Base-by-base conservation (phyloP, 2,888 invertebrate genomes). In the Leptogaster cylindrica region DNA sequence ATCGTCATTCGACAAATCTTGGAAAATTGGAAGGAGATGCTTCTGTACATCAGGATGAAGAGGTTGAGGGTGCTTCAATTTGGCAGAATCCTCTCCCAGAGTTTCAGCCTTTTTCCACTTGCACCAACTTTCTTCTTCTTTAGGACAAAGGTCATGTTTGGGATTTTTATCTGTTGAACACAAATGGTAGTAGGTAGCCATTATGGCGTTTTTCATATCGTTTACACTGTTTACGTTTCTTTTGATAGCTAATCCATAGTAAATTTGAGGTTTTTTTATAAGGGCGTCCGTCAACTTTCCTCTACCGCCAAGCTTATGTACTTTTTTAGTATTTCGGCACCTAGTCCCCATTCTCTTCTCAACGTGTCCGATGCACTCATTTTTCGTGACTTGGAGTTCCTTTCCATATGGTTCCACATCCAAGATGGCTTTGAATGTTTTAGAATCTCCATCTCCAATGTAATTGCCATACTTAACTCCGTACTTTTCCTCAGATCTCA, bases 41-140 rank as follows among this genome's bases (percentile, higher is more conserved):
- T 20, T 39, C 20, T 33, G 36, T 36, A 23, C 33, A 20, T 55
- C 55, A 16, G 33, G 18, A 51, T 25, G 28, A 12, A 51, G 28
- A 8, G 55, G 27, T 36, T 20, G 7, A 20, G 55, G 20, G 2
- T 69, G 68, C 23, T 65, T n/a, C n/a, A n/a, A n/a, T n/a, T n/a
- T n/a, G n/a, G n/a, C n/a, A n/a, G n/a, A n/a, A n/a, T n/a, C n/a
- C n/a, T n/a, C n/a, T n/a, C n/a, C n/a, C n/a, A n/a, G n/a, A n/a
- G 50, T 50, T 25, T 23, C 25, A 50, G 27, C 50, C 7, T 12
- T 8, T 18, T 25, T 20, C 10, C 12, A 23, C 1, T 23, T 25
- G 23, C 25, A 50, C 50, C 50, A 50, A 12, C 23, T 20, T 14
- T 50, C 50, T 6, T 20, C 5, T 10, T 12, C 50, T 25, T 23